Evolutionary conservation across 1,140 invertebrate genomes (phyloP), one percentile per base, ranked within the genome.

Genomic region (Palaemon carinicauda): DNA sequence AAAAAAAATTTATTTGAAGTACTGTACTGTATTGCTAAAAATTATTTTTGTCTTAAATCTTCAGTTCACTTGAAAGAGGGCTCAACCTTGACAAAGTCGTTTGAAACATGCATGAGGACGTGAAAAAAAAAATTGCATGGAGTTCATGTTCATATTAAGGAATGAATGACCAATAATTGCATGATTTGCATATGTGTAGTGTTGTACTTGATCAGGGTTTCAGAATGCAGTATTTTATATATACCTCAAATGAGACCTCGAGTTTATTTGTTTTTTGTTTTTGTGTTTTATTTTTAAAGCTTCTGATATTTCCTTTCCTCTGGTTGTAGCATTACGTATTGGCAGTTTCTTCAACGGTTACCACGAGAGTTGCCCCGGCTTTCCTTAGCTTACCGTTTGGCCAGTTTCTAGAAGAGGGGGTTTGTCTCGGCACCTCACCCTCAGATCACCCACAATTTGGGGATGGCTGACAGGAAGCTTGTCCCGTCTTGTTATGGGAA

Each of bases 291-390:
- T 21, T 85, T 85, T 69, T 69, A 15, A 85, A 71, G 74, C 75
- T 85, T 79, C 51, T 79, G 60, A 78, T 85, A 41, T 79, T 85
- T 85, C 74, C 82, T 85, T 60, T 85, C 56, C 77, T 78, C 74
- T 85, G 82, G 82, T 78, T 85, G 82, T 85, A 85, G 82, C 79
- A 75, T 85, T 79, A 60, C 69, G 82, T 85, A 71, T 77, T 85
- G 82, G 82, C 82, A 85, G 82, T 85, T 79, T 85, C 82, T 79
- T 85, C 82, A 79, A 85, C 82, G 82, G 82, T 85, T 71, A 71
- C 82, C 82, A 85, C 82, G 82, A 85, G 82, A 85, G 82, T 85
- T 85, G 82, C 82, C 82, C 82, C 75, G 82, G 82, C 75, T 69
- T 69, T 69, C 65, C 65, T 79, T 85, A 85, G 82, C 82, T 85